phyloP scores from a whole-genome alignment of 1,140 invertebrate genomes.

The Heterodera schachtii region DNA sequence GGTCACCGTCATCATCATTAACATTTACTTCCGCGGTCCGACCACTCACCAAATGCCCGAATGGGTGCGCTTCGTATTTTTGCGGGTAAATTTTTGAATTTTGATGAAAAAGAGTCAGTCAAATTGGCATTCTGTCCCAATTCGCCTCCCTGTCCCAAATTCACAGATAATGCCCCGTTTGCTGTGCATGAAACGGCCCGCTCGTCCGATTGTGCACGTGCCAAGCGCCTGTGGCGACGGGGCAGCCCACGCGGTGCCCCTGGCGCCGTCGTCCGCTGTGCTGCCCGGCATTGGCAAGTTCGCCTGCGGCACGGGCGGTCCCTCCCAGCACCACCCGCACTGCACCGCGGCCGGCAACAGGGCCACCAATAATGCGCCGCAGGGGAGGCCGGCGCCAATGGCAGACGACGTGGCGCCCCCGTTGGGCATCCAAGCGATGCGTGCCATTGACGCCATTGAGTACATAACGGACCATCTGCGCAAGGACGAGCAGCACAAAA shows the following conservation, averaged over 20 bases:
- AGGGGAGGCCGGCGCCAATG: too few relatives aligned
- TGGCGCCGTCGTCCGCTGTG: too few relatives aligned
- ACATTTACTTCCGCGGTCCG: constrained; percentile 97
- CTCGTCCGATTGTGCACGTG: constrained; percentile 38
- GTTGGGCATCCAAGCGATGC: background rate
- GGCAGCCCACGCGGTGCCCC: constrained; percentile 47
- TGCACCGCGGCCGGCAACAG: constrained; percentile 56
- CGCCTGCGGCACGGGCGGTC: constrained; percentile 33
- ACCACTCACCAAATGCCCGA: constrained; percentile 75
- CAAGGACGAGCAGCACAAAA: constrained; percentile 62
- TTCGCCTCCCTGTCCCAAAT: too few relatives aligned
- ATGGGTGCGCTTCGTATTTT: constrained; percentile 87
- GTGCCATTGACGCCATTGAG: constrained; percentile 57
- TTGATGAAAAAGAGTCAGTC: too few relatives aligned
- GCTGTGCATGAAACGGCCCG: constrained; percentile 63
- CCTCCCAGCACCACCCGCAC: constrained; percentile 61
- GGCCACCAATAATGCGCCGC: constrained; percentile 33
- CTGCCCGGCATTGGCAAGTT: constrained; percentile 62
- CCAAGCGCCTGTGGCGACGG: constrained; percentile 18
- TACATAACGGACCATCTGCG: constrained; percentile 65
- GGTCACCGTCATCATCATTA: constrained; percentile 97
- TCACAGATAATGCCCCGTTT: constrained; percentile 68
- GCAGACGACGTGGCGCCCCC: background rate
- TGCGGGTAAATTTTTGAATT: constrained; percentile 72
- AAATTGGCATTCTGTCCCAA: background rate